Conservation (phyloP, 2,888 invertebrate genomes). For the Syrista parreyssii region DNA sequence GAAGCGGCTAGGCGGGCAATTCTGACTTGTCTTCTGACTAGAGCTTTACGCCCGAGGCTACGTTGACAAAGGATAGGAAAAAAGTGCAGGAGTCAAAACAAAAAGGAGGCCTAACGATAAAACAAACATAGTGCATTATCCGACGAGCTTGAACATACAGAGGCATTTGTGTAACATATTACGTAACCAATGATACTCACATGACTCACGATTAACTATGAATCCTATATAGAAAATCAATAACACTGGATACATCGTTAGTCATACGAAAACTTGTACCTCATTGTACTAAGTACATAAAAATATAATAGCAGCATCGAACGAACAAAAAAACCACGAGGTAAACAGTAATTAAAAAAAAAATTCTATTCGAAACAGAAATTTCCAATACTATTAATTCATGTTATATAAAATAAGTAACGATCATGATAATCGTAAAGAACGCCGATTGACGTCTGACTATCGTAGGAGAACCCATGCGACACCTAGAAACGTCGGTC, state of each 20-base stretch:
- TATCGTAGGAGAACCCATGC: background rate
- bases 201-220: background rate
- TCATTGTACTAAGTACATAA: background rate
- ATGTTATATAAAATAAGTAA: background rate
- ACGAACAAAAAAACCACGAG: too few relatives aligned
- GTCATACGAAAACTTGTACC: background rate
- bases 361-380: background rate
- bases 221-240: background rate
- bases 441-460: background rate
- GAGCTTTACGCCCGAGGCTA: background rate
- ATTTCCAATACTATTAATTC: background rate
- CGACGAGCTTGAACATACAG: background rate
- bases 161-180: background rate
- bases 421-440: background rate
- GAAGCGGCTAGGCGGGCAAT: background rate
- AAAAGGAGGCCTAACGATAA: too few relatives aligned
- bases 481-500: background rate
- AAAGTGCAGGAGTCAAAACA: background rate
- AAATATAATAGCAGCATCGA: background rate
- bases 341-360: too few relatives aligned
- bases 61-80: background rate
- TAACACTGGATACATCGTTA: background rate
- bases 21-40: background rate
- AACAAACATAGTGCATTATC: background rate
- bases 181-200: background rate